Percentiles rank a stretch among this genome's conserved stretches.
Conservation (phyloP, 2,113 vertebrate genomes). For the Synchiropus splendidus region DNA sequence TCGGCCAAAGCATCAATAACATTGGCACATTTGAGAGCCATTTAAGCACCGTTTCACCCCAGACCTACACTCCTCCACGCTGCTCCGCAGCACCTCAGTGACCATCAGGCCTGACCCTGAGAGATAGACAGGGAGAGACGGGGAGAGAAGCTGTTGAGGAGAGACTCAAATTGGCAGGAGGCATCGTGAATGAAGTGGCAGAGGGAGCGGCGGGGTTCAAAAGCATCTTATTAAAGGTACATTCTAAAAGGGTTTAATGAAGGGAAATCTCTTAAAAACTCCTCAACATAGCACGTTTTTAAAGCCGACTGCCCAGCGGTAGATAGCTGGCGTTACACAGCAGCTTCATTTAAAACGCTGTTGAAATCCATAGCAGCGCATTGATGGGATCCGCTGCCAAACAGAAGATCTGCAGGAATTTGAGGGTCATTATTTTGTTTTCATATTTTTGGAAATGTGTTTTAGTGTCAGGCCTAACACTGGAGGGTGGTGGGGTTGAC, state of each 20-base stretch:
- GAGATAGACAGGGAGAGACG: constrained; percentile 3
- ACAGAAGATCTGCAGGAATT: too few relatives aligned
- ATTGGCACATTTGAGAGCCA: constrained; percentile 54
- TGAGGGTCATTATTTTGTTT: too few relatives aligned
- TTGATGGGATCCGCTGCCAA: too few relatives aligned
- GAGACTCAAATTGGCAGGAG: constrained; percentile 20
- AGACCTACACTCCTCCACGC: constrained; percentile 56
- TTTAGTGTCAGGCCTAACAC: too few relatives aligned
- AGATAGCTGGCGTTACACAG: too few relatives aligned
- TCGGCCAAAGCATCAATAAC: constrained; percentile 56
- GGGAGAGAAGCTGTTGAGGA: constrained; percentile 1
- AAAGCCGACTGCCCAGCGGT: too few relatives aligned
- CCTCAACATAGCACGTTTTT: too few relatives aligned
- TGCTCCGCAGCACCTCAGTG: constrained; percentile 45
- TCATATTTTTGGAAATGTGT: too few relatives aligned
- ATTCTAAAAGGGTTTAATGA: neutral
- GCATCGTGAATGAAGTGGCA: constrained; percentile 27
- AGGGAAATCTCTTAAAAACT: neutral
- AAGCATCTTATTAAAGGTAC: neutral
- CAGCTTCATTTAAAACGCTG: too few relatives aligned
- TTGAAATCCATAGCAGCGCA: neutral
- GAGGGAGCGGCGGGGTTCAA: neutral
- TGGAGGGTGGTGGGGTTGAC: too few relatives aligned
- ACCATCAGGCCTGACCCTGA: constrained; percentile 48
- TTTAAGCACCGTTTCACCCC: constrained; percentile 55